Percentiles rank a stretch among this genome's conserved stretches.
These are phyloP conservation scores for Fistularia commersonii DNA, from an alignment of 2,797 vertebrate genomes.

Conservation along the genomic window DNA sequence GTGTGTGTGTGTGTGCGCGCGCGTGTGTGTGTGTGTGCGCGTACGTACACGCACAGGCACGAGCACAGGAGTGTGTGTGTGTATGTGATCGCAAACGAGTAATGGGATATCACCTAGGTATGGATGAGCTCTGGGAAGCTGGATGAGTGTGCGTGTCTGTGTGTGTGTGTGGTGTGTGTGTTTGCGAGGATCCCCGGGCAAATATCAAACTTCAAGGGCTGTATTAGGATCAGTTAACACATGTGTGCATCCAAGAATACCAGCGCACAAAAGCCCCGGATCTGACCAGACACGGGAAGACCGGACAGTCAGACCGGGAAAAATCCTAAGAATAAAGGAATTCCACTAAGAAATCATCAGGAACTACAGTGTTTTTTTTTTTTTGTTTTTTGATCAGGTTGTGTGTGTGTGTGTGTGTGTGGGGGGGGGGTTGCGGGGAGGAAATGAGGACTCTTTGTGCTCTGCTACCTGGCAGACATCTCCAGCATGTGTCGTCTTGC, in stretches of 20 bases:
- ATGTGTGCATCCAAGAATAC: slow-evolving; percentile 57
- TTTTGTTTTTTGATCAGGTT: slow-evolving; percentile 26
- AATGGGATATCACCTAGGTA: slow-evolving; percentile 63
- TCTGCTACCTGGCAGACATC: slow-evolving; percentile 84
- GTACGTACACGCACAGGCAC: slow-evolving; percentile 2
- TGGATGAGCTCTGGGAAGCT: slow-evolving; percentile 62
- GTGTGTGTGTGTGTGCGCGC: slow-evolving; percentile 11
- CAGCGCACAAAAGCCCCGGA: slow-evolving; percentile 40
- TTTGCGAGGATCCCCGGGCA: slow-evolving; percentile 61
- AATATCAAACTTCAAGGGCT: slow-evolving; percentile 76
- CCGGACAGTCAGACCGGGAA: slow-evolving; percentile 23
- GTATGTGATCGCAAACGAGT: slow-evolving; percentile 41
- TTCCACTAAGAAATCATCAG: slow-evolving; percentile 30
- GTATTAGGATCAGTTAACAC: slow-evolving; percentile 73
- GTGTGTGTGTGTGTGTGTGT: slow-evolving; percentile 14
- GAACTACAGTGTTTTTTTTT: slow-evolving; percentile 23
- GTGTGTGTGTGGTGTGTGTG: slow-evolving; percentile 22
- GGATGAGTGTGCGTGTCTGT: slow-evolving; percentile 28
- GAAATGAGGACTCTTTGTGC: slow-evolving; percentile 85
- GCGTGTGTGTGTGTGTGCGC: slow-evolving; percentile 28
- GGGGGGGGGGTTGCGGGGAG: slow-evolving; percentile 54
- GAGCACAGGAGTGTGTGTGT: slow-evolving; percentile 3
- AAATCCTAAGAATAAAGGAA: neutral
- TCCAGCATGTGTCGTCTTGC: slow-evolving; percentile 88
- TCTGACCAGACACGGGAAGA: slow-evolving; percentile 24